Percentiles rank a stretch among this genome's conserved stretches.
Conservation (phyloP, 1,140 invertebrate species). For the Neoseiulus cucumeris region DNA sequence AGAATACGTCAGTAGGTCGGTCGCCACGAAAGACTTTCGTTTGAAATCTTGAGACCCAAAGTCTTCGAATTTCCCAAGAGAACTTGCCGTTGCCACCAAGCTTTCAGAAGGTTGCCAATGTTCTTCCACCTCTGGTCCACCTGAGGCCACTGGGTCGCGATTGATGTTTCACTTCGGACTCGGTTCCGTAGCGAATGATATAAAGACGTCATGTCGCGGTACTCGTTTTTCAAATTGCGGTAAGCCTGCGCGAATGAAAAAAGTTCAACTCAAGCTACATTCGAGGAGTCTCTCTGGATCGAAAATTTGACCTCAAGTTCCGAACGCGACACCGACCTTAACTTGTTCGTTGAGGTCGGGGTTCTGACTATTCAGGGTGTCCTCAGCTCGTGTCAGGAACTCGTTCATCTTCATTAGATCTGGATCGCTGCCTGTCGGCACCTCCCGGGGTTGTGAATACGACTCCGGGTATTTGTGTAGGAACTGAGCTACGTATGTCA, state of each 20-base stretch:
- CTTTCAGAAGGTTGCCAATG: slow-evolving; percentile 36
- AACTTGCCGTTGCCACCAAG: slow-evolving; percentile 30
- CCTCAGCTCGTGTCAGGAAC: slow-evolving; percentile 8
- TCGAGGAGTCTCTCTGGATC: background rate
- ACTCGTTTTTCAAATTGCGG: slow-evolving; percentile 16
- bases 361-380: background rate
- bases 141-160: slow-evolving; percentile 16
- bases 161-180: background rate
- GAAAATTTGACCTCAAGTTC: background rate
- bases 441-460: slow-evolving; percentile 17
- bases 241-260: slow-evolving; percentile 18
- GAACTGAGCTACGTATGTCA: slow-evolving; percentile 99
- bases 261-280: background rate
- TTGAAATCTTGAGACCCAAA: no score
- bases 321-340: background rate
- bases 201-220: slow-evolving; percentile 7
- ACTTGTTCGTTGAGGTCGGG: slow-evolving; percentile 6
- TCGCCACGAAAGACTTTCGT: no score
- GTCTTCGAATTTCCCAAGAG: no score
- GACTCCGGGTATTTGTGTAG: slow-evolving; percentile 59
- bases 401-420: slow-evolving; percentile 11
- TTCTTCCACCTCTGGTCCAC: slow-evolving; percentile 20
- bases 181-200: background rate
- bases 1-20: no score
- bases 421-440: background rate